Conservation (phyloP, 2,113 vertebrate genomes). For the Eulacestoma nigropectus region DNA sequence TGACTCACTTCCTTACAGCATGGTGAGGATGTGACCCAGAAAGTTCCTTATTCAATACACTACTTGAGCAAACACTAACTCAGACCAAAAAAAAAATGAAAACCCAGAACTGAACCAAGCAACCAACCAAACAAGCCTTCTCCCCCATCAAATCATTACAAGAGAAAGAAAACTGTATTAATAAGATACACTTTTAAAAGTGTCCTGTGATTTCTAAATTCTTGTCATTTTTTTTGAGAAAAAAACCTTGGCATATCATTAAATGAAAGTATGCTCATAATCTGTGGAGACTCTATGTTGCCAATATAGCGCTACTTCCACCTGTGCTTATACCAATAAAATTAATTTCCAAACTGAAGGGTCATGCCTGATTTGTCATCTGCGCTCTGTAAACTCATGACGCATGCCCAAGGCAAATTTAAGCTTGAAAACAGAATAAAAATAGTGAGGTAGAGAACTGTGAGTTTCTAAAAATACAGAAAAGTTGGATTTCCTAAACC, state of each 20-base stretch:
- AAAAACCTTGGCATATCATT: neutral
- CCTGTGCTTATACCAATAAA: neutral
- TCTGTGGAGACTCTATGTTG: neutral
- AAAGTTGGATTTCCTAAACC: neutral
- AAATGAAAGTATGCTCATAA: neutral
- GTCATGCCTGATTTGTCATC: neutral
- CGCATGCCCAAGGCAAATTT: neutral
- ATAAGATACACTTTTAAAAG: neutral
- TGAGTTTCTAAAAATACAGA: neutral
- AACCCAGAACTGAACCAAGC: neutral
- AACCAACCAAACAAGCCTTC: fast-evolving
- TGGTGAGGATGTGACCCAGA: neutral
- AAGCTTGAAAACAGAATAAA: neutral
- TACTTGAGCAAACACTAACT: neutral
- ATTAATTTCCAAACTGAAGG: slow-evolving; percentile 6
- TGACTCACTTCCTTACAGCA: neutral
- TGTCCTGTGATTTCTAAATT: neutral
- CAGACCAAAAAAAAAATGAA: neutral
- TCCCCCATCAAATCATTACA: neutral
- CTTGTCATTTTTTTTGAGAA: neutral
- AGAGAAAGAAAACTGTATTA: neutral
- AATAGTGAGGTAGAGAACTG: neutral
- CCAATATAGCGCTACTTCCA: neutral
- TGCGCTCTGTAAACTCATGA: neutral
- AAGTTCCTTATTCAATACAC: neutral